A percentile compares a stretch with the other conserved stretches of the same genome.
phyloP scores from a whole-genome alignment of 2,888 invertebrate species.

The Eupeodes luniger region DNA sequence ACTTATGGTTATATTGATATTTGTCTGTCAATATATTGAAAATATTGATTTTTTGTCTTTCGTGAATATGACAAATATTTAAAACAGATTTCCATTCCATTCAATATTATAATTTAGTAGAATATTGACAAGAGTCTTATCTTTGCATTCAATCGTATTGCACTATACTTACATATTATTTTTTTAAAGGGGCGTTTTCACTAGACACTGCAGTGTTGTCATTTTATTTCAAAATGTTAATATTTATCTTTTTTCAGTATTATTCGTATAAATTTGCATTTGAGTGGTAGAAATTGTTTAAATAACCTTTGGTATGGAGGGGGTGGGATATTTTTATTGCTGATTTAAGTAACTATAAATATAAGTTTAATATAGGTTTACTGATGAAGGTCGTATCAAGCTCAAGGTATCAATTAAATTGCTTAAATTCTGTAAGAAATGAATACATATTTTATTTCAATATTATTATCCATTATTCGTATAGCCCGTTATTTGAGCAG shows the following conservation, averaged over 20 bases:
- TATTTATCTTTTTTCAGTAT: neutral
- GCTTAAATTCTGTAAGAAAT: no score
- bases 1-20: neutral
- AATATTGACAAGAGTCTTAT: slow-evolving; percentile 20
- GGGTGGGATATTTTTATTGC: neutral
- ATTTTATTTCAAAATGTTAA: neutral
- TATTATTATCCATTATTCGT: no score
- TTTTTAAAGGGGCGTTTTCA: slow-evolving; percentile 24
- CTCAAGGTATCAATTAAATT: no score
- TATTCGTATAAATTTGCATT: neutral
- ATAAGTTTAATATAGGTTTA: no score
- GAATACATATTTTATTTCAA: no score
- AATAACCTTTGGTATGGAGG: neutral
- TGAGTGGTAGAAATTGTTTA: neutral
- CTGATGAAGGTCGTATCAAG: no score
- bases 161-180: neutral
- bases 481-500: no score
- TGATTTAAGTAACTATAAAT: neutral
- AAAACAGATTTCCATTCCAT: neutral
- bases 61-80: neutral
- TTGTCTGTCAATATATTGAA: neutral
- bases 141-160: slow-evolving; percentile 7
- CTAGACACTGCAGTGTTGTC: neutral
- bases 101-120: neutral
- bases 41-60: neutral